Evolutionary conservation across 2,888 invertebrate species (phyloP), one percentile per base, ranked within the genome.

Genomic region (Boloria euphrosyne): DNA sequence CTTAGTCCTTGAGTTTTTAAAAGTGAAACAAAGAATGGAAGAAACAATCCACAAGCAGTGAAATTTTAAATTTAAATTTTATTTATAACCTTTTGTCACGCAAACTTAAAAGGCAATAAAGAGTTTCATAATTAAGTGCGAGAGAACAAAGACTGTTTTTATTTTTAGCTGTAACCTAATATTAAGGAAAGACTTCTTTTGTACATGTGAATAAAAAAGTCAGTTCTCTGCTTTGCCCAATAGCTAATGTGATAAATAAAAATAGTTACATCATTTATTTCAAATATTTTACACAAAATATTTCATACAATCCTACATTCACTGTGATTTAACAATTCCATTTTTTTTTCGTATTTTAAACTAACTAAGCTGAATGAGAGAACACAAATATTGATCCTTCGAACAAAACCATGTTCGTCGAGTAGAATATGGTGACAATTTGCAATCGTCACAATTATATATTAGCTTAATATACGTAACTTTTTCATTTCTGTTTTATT

Each of bases 271-370:
- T 16, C 16, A 54, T 22, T 43, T 5, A 46, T 4, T n/a, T 46
- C 10, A 16, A n/a, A 47, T 17, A 31, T 31, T 38, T 38, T 49
- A 59, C 59, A 59, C 59, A 59, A 49, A 31, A 47, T 17, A 59
- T 59, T 47, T 27, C 18, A 7, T 46, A 46, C 46, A 57, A 22
- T 59, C 4, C 16, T 59, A 49, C 17, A 27, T 59, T 49, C 27
- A 47, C 16, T 49, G 27, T 59, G 17, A 49, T 49, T 49, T 31
- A 59, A 59, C 59, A 59, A 59, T 59, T 59, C 59, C 59, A 59
- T 49, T 13, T 46, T 47, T 49, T 59, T 47, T 16, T 16, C 6
- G 3, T 53, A 27, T 31, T 59, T 58, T 59, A 49, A 47, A 46
- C 55, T 57, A 59, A 59, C 59, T 59, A 49, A 49, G 59, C 59